Conservation (phyloP, 1,140 invertebrate species). For the Arion vulgaris region DNA sequence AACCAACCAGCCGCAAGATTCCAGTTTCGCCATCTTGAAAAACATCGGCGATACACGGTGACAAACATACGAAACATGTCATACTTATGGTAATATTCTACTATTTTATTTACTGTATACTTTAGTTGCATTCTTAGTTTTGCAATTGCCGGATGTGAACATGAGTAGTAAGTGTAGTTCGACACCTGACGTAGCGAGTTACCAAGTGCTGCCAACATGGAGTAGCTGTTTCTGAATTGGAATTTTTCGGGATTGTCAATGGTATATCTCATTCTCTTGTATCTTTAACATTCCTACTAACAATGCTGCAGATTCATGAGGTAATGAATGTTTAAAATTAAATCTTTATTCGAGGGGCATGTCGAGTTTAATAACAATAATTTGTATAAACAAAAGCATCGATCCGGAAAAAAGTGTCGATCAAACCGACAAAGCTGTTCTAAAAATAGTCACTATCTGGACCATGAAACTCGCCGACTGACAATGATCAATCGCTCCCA, state of each 20-base stretch:
- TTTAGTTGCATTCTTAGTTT: background rate
- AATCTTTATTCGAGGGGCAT: background rate
- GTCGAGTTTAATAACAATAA: background rate
- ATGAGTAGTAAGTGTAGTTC: background rate
- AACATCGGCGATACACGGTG: background rate
- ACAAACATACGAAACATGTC: background rate
- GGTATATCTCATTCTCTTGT: too few relatives aligned
- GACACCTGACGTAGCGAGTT: background rate
- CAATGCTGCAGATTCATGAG: too few relatives aligned
- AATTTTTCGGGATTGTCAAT: background rate
- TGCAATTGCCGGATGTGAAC: background rate
- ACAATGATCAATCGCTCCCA: too few relatives aligned
- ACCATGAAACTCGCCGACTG: too few relatives aligned
- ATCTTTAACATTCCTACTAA: too few relatives aligned
- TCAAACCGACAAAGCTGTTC: background rate
- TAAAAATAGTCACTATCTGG: background rate
- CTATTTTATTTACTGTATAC: background rate
- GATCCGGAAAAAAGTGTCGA: too few relatives aligned
- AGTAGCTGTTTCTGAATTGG: background rate
- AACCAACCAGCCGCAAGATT: conserved; percentile 7
- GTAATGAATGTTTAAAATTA: too few relatives aligned
- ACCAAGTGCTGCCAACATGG: background rate
- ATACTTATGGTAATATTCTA: background rate
- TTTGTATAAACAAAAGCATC: too few relatives aligned
- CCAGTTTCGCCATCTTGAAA: conserved; percentile 26